A percentile compares a stretch with the other conserved stretches of the same genome.
Evolutionary conservation across 1,140 invertebrate species (phyloP).

Genomic region (Heliconius eleuchia): DNA sequence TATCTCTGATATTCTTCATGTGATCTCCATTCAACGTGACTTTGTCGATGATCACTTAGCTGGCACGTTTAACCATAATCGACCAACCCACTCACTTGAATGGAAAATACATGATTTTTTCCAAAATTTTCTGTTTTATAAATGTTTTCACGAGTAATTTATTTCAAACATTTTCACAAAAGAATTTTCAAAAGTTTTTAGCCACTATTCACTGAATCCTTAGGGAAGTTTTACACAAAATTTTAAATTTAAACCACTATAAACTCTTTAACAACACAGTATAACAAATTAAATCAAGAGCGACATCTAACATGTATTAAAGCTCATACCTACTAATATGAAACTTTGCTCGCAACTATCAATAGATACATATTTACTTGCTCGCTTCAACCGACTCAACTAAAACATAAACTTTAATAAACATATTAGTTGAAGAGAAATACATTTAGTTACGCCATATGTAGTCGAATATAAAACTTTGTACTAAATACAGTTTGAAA

Average conservation of each 20-base stretch:
- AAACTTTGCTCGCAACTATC: not conserved
- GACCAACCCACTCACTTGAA: no score
- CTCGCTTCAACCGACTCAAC: conserved; percentile 9
- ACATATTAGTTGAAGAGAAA: conserved; percentile 5
- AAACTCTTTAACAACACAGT: not conserved
- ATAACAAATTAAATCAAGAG: conserved; percentile 11
- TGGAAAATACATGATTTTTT: no score
- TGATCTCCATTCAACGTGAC: no score
- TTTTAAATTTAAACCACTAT: not conserved
- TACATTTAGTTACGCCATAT: conserved; percentile 5
- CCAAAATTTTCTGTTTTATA: no score
- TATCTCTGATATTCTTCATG: no score
- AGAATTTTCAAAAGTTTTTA: no score
- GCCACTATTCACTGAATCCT: not conserved
- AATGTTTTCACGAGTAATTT: no score
- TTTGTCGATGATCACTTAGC: no score
- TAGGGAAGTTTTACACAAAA: not conserved
- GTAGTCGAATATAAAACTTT: not conserved
- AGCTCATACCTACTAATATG: not conserved
- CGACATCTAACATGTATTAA: conserved; percentile 4
- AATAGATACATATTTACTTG: conserved; percentile 8
- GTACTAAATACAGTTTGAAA: not conserved
- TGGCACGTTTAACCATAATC: no score
- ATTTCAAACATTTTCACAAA: no score
- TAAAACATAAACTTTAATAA: conserved; percentile 14